These are phyloP conservation scores for Trichosurus vulpecula DNA, from an alignment of 2,797 vertebrate species.

Conservation along the genomic window DNA sequence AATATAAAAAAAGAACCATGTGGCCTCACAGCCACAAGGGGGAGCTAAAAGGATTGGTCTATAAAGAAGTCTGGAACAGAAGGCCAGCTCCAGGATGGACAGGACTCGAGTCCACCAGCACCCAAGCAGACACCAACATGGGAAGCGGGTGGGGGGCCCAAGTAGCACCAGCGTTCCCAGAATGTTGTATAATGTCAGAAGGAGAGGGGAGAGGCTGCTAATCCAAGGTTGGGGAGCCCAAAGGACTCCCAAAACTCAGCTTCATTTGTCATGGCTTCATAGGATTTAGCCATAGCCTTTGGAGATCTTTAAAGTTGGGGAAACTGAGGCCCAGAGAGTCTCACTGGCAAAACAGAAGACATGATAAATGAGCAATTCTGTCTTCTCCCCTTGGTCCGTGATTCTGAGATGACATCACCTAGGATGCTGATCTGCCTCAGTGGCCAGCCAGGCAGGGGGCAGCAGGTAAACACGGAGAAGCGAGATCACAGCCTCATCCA, in stretches of 20 bases:
- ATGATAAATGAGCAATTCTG: neutral
- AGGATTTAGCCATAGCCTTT: neutral
- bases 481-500: neutral
- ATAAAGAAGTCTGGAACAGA: neutral
- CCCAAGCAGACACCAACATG: constrained; percentile 50
- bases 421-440: neutral
- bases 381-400: neutral
- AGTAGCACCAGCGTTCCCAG: neutral
- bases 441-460: neutral
- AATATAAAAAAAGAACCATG: neutral
- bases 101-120: constrained; percentile 6
- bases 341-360: neutral
- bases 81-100: constrained; percentile 6
- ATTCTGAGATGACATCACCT: neutral
- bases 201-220: neutral
- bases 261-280: neutral
- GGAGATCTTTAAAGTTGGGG: neutral
- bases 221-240: neutral
- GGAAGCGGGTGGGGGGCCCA: neutral
- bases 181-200: neutral
- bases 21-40: constrained; percentile 62
- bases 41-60: constrained; percentile 57
- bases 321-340: neutral
- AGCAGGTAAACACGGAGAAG: neutral
- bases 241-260: neutral